Base-by-base conservation (phyloP, 2,888 invertebrate genomes). In the Plebejus melissa region DNA sequence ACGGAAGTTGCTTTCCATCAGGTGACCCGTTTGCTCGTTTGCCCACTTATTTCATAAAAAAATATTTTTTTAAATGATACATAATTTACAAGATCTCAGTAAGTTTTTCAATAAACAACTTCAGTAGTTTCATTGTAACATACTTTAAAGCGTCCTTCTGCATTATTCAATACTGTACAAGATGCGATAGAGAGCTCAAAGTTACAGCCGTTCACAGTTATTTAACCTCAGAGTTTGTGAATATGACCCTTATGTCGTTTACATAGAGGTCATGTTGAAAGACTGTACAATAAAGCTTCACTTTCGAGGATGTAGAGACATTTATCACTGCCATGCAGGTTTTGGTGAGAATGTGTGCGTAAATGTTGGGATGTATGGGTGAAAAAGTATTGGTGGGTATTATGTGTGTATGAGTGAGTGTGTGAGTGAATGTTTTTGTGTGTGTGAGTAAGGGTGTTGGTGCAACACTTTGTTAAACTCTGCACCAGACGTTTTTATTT, bases 381-480 rank as follows among this genome's bases (percentile, higher is more conserved):
- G 16, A 22, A 65, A 50, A 50, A 7, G 41, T 46, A 2, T 2
- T 65, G 70, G 32, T 65, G 70, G 60, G 22, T 22, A 22, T 22
- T 22, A 13, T 54, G 16, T 11, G 13, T 57, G 65, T 65, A 65
- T 65, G 65, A 1, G 28, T 65, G 65, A 54, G n/a, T 58, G 22
- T 58, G 7, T 58, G 22, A 3, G 16, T n/a, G 69, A 38, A 69
- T 32, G 32, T 32, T 2, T 69, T 1, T 13, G 38, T 69, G 38
- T 13, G 32, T 69, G 16, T 16, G 69, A 9, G n/a, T 69, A 5
- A 36, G 69, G 11, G 13, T 70, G 70, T 70, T 65, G 70, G 32
- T 65, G 70, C 70, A 70, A 70, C 70, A 70, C 70, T 70, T 70
- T 70, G 70, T 70, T 38, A 70, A 69, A n/a, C 70, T 70, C 70